Percentiles rank a stretch among this genome's conserved stretches.
Evolutionary conservation across 2,113 vertebrate species (phyloP).

Genomic region (Zosterops hypoxanthus): DNA sequence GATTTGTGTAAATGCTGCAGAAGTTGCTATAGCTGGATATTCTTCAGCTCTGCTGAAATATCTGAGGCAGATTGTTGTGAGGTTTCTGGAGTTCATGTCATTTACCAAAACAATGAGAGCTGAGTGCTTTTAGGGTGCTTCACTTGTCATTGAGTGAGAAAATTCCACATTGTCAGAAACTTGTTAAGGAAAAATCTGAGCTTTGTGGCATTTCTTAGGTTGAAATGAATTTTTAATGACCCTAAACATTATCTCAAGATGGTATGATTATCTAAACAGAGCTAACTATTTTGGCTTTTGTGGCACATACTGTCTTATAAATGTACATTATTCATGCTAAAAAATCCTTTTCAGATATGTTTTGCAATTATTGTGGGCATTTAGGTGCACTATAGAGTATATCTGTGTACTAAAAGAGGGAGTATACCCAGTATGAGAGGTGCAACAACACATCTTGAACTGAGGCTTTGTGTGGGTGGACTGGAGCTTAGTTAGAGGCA

Average conservation of each 20-base stretch:
- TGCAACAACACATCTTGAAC: background rate
- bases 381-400: background rate
- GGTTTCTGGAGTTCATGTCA: background rate
- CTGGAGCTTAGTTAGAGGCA: background rate
- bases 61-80: background rate
- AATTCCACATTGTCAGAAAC: slow-evolving; percentile 13
- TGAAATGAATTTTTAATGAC: slow-evolving; percentile 5
- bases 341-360: background rate
- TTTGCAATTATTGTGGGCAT: background rate
- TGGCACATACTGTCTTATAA: background rate
- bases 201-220: background rate
- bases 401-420: background rate
- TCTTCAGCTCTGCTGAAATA: background rate
- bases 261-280: background rate
- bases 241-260: slow-evolving; percentile 18
- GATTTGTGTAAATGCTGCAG: background rate
- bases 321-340: background rate
- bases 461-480: background rate
- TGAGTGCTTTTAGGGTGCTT: background rate
- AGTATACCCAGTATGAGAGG: background rate
- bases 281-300: background rate
- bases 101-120: background rate
- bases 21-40: background rate
- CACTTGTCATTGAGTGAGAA: slow-evolving; percentile 4
- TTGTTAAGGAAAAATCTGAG: background rate